These are phyloP conservation scores for Bergia sp. DNA, from an alignment of 92 coral and sea anemone species.

Conservation along the genomic window DNA sequence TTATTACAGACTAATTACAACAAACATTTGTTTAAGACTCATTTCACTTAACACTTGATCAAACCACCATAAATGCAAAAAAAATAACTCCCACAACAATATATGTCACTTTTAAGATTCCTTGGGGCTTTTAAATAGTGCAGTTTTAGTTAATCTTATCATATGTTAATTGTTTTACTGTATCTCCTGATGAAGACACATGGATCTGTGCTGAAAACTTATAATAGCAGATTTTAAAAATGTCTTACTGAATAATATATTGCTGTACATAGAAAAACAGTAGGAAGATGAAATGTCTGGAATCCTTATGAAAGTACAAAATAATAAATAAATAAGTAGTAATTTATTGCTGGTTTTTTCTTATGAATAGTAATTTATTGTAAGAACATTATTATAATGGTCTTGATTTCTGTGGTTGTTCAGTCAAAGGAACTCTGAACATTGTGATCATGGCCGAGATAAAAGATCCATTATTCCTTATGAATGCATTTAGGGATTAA, in stretches of 20 bases:
- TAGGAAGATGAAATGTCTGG: conserved; percentile 14
- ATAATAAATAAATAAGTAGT: conserved; percentile 2
- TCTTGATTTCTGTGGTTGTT: conserved; percentile 16
- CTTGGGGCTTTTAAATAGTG: conserved; percentile 8
- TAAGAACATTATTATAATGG: conserved; percentile 14
- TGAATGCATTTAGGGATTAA: conserved; percentile 3
- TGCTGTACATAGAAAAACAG: conserved; percentile 16
- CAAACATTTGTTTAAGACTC: conserved; percentile 15
- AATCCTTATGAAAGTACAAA: conserved; percentile 1
- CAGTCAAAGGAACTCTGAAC: conserved; percentile 17
- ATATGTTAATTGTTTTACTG: neutral
- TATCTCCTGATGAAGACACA: conserved; percentile 7
- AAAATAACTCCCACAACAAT: conserved; percentile 6
- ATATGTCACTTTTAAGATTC: neutral
- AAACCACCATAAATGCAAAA: conserved; percentile 6
- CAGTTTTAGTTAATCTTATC: conserved; percentile 2
- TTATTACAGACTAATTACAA: conserved; percentile 11
- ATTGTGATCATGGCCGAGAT: conserved; percentile 11
- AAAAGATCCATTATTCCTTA: conserved; percentile 12
- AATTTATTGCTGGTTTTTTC: neutral
- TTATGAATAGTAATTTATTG: neutral
- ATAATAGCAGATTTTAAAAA: neutral
- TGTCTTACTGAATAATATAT: conserved; percentile 14
- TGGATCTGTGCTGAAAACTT: conserved; percentile 8
- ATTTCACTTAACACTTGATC: conserved; percentile 13